Base-by-base conservation (phyloP, 2,888 invertebrate species). In the Cerastis rubricosa region DNA sequence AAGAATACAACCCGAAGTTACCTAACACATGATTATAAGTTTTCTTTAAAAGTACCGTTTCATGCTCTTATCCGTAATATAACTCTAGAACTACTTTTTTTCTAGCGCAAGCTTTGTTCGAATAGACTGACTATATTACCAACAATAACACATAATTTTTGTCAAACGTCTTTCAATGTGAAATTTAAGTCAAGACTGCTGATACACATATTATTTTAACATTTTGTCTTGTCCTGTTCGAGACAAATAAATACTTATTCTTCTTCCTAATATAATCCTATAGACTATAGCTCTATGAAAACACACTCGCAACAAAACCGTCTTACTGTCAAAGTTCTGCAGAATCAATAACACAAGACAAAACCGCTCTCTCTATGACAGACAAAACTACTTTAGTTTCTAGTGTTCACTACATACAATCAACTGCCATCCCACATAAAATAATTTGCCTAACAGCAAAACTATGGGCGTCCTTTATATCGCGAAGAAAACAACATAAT, bases 401-500 rank as follows among this genome's bases (percentile, higher is more conserved):
- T 22, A 35, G 22, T 51, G 25, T 47, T 14, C n/a, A 19, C 19
- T 54, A 40, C 17, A 47, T n/a, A 25, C 35, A 57, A 70, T 57
- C 19, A 83, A 57, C 49, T 17, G 14, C 22, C 43, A 47, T 25
- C 19, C 11, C 25, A 22, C 29, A 74, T 47, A 7, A 54, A 72
- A 66, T 71, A n/a, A 86, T 79, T 71, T 51, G 29, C 63, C 47
- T 74, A 29, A 65, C 57, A 76, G 45, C 65, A 72, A 75, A 85
- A 84, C 81, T 81, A 82, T 74, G 61, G 35, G 43, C 83, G 78
- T 84, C 80, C 82, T 87, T 87, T 81, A 87, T 82, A 84, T 83
- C 43, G 74, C 70, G 68, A 71, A 74, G 84, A 90, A 89, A 90
- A 90, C 88, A 90, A 88, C 87, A 87, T 88, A 89, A 91, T 88